phyloP scores from a whole-genome alignment of 2,797 vertebrate genomes.

The Halcyon chelicuti region DNA sequence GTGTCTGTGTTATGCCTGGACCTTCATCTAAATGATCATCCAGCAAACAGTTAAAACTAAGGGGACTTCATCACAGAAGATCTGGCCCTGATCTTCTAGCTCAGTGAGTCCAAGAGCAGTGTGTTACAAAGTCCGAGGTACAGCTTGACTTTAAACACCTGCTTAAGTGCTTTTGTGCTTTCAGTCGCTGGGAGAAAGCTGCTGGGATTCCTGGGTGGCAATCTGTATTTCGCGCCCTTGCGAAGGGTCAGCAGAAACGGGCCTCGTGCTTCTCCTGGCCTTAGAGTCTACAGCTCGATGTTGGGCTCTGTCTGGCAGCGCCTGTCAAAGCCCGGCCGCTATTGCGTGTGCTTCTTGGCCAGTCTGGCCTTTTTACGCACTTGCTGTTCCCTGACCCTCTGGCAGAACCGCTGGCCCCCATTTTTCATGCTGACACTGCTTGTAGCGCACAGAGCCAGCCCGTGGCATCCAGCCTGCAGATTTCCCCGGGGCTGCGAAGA shows the following conservation, averaged over 20 bases:
- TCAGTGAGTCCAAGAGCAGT: background rate
- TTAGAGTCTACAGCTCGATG: background rate
- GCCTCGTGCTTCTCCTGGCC: background rate
- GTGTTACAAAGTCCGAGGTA: background rate
- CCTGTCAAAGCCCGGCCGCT: background rate
- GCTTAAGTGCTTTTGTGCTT: background rate
- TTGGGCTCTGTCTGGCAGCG: background rate
- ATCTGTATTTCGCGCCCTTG: background rate
- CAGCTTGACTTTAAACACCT: constrained; percentile 38
- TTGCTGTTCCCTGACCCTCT: constrained; percentile 67
- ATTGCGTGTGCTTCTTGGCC: constrained; percentile 1
- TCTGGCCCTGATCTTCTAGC: background rate
- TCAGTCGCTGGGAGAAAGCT: background rate
- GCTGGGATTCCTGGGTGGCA: background rate
- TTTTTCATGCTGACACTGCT: constrained; percentile 72
- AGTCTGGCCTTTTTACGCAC: constrained; percentile 27
- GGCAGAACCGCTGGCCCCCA: constrained; percentile 58
- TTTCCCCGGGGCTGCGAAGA: background rate
- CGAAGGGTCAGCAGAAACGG: background rate
- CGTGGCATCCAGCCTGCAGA: constrained; percentile 44
- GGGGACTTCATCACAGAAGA: background rate
- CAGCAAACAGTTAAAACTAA: background rate
- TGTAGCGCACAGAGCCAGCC: constrained; percentile 33
- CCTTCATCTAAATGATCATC: background rate
- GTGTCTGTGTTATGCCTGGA: background rate